phyloP scores from a whole-genome alignment of 2,888 invertebrate species.

The Amphimallon solstitiale region DNA sequence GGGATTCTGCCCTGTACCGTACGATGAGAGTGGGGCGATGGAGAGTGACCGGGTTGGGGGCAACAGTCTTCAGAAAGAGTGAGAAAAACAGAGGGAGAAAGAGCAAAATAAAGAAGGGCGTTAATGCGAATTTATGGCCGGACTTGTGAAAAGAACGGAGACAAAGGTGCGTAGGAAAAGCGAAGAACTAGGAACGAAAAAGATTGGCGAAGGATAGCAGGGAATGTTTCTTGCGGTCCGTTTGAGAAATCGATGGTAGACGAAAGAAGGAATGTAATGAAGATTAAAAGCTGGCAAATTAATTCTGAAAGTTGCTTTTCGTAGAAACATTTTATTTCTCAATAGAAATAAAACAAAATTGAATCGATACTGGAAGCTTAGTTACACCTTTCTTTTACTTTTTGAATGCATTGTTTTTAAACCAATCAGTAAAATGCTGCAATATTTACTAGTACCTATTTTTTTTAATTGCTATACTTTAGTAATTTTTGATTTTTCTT shows the following conservation, averaged over 20 bases:
- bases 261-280: slow-evolving; percentile 6
- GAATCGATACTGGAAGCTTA: too few species aligned
- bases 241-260: slow-evolving; percentile 10
- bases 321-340: too few species aligned
- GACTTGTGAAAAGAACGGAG: slow-evolving; percentile 30
- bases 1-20: background rate
- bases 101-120: slow-evolving; percentile 8
- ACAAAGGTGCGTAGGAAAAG: slow-evolving; percentile 22
- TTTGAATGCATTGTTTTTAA: too few species aligned
- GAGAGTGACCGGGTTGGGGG: background rate
- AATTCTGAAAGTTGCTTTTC: background rate
- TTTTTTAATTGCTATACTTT: too few species aligned
- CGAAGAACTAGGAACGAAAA: slow-evolving; percentile 5
- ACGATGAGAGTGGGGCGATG: background rate
- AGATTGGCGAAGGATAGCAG: background rate
- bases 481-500: too few species aligned
- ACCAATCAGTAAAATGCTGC: too few species aligned
- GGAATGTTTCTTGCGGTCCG: slow-evolving; percentile 10
- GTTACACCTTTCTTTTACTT: too few species aligned
- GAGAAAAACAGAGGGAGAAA: background rate
- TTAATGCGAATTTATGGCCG: slow-evolving; percentile 45
- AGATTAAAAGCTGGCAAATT: slow-evolving; percentile 22
- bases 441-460: too few species aligned
- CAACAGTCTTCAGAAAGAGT: background rate
- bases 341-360: too few species aligned